Base-by-base conservation (phyloP, 2,888 invertebrate genomes). In the Andrena haemorrhoa region DNA sequence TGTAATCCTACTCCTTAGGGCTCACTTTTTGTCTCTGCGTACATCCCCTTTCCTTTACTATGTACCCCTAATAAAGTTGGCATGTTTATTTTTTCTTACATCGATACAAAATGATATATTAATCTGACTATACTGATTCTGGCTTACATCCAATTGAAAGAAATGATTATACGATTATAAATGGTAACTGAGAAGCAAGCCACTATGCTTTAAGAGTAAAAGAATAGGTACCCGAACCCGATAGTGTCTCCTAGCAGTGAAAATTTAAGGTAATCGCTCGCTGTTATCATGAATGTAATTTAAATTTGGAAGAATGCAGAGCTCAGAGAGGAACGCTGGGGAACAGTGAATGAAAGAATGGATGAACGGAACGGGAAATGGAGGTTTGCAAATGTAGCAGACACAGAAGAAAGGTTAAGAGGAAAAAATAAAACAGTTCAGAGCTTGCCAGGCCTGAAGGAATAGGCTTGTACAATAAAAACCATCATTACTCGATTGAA, bases 391-490 rank as follows among this genome's bases (percentile, higher is more conserved):
- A 75, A 74, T 60, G 20, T n/a, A 68, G 74, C 69, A 70, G 79
- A 74, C 60, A 71, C 68, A 77, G 73, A 65, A 69, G 76, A 63
- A 76, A 81, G 58, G 75, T 65, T 49, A 72, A 76, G 83, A 66
- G 75, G 74, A 74, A 87, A 63, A 20, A n/a, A 75, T 88, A 81
- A 89, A 89, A 89, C 89, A 89, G 90, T 88, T 31, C 41, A 26
- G 58, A 73, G 53, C 69, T 53, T 58, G 66, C 41, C 20, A 60
- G 65, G 58, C 53, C 65, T 16, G n/a, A 31, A 82, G 26, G 31
- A 82, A 69, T 75, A 53, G 23, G 60, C 65, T 60, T 64, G 26
- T 51, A 20, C 31, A 71, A 75, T 71, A 60, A 66, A 66, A 35
- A 41, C 35, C n/a, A 69, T 63, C 6, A 10, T 58, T 58, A 16